These are phyloP conservation scores for Drosophila subquinaria DNA, from an alignment of 2,888 invertebrate genomes.

Conservation along the genomic window DNA sequence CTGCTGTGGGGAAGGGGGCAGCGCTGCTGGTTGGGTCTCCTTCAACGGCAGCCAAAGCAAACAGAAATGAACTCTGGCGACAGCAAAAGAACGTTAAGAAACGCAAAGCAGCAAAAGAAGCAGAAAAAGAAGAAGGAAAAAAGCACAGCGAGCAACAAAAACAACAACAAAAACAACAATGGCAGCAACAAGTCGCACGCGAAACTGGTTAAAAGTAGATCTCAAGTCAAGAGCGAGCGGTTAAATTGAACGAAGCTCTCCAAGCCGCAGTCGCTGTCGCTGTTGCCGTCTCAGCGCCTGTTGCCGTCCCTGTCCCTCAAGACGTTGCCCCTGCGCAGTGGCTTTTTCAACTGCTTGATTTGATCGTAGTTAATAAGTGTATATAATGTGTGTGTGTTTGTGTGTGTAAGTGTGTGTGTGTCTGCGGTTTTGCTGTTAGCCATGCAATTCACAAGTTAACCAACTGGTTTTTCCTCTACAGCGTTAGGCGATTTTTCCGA, in stretches of 20 bases:
- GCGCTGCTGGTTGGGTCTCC: constrained; percentile 3
- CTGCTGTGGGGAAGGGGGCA: not conserved
- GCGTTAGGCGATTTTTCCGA: constrained; percentile 43
- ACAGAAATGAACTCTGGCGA: constrained; percentile 76
- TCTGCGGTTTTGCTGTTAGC: constrained; percentile 20
- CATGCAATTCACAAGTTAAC: constrained; percentile 38
- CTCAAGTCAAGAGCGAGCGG: constrained; percentile 47
- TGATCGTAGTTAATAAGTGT: constrained; percentile 45
- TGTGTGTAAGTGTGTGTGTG: constrained; percentile 2
- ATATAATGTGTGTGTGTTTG: not conserved
- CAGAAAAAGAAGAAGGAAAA: constrained; percentile 7
- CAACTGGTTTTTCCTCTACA: constrained; percentile 63
- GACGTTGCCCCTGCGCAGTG: constrained; percentile 60
- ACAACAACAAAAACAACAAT: constrained; percentile 25
- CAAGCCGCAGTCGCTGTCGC: constrained; percentile 17
- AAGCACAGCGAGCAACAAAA: constrained; percentile 7
- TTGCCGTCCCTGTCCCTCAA: constrained; percentile 38
- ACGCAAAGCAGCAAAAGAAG: constrained; percentile 8
- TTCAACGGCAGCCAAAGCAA: constrained; percentile 72
- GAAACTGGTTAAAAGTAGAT: constrained; percentile 79
- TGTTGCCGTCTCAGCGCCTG: constrained; percentile 1
- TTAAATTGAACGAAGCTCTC: constrained; percentile 64
- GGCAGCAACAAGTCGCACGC: constrained; percentile 16
- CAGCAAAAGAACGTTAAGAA: constrained; percentile 57
- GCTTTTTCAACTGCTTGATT: constrained; percentile 44